These are phyloP conservation scores for Toxonevra muliebris DNA, from an alignment of 2,888 invertebrate genomes.

Conservation along the genomic window DNA sequence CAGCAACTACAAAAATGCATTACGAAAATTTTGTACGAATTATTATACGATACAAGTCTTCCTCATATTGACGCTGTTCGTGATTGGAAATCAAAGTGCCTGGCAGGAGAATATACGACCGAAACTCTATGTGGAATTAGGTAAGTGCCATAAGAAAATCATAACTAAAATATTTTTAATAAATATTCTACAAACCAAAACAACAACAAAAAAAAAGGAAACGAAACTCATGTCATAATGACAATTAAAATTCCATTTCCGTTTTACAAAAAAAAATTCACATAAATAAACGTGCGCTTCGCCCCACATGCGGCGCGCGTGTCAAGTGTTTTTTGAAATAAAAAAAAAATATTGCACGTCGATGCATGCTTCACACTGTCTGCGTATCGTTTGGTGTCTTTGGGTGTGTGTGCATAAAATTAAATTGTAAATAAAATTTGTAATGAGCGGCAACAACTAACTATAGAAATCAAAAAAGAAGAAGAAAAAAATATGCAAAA, in stretches of 20 bases:
- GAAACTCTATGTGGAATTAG: constrained; percentile 92
- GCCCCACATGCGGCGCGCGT: constrained; percentile 48
- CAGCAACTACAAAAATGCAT: constrained; percentile 8
- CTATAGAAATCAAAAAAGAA: too few relatives aligned
- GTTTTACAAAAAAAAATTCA: too few relatives aligned
- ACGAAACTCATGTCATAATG: too few relatives aligned
- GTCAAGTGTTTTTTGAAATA: constrained; percentile 46
- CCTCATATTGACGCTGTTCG: constrained; percentile 62
- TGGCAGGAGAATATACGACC: constrained; percentile 94
- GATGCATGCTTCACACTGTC: neutral
- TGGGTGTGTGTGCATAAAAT: constrained; percentile 45
- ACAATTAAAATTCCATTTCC: too few relatives aligned
- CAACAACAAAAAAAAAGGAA: too few relatives aligned
- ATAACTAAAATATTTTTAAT: constrained; percentile 32
- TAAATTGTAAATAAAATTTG: constrained; percentile 58
- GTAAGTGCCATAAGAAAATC: constrained; percentile 69
- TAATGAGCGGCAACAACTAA: constrained; percentile 49
- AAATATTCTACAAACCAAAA: constrained; percentile 21
- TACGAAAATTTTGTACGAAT: constrained; percentile 39
- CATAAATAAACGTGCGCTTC: too few relatives aligned
- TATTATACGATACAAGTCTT: constrained; percentile 56
- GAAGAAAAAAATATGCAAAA: too few relatives aligned
- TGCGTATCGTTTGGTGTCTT: constrained; percentile 18
- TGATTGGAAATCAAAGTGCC: constrained; percentile 69
- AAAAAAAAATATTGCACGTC: constrained; percentile 14